A percentile compares a stretch with the other conserved stretches of the same genome.
phyloP scores from a whole-genome alignment of 2,888 invertebrate genomes.

The Gasteruption jaculator region DNA sequence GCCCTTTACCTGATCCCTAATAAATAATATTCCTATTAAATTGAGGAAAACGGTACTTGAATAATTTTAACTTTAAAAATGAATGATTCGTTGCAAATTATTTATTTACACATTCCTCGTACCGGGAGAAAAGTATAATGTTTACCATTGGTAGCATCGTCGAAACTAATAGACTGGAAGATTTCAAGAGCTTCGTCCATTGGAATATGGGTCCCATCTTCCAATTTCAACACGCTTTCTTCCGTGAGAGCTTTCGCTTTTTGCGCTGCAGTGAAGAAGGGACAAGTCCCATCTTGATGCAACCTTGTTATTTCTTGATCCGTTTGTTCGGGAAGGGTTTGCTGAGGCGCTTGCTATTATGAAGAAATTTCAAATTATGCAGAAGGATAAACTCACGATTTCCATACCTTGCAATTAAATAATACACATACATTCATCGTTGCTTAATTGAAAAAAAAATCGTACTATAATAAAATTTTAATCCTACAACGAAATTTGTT shows the following conservation, averaged over 20 bases:
- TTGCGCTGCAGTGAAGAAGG: slow-evolving; percentile 38
- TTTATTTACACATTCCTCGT: too few relatives aligned
- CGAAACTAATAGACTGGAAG: slow-evolving; percentile 55
- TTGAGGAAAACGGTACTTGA: too few relatives aligned
- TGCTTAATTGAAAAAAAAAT: too few relatives aligned
- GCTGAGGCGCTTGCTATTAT: slow-evolving; percentile 31
- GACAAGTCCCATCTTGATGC: slow-evolving; percentile 39
- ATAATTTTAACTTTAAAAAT: too few relatives aligned
- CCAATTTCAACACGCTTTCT: slow-evolving; percentile 39
- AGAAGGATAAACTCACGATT: slow-evolving; percentile 8
- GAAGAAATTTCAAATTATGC: background rate
- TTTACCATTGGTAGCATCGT: slow-evolving; percentile 54
- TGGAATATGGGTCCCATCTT: slow-evolving; percentile 47
- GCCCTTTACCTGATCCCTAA: too few relatives aligned
- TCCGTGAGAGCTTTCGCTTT: slow-evolving; percentile 36
- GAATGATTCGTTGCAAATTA: too few relatives aligned
- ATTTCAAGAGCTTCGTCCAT: slow-evolving; percentile 48
- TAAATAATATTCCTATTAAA: background rate
- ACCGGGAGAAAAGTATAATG: too few relatives aligned
- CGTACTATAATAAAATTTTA: too few relatives aligned
- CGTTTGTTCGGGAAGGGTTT: slow-evolving; percentile 32
- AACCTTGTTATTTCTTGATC: slow-evolving; percentile 38
- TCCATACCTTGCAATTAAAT: too few relatives aligned
- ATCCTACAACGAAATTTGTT: too few relatives aligned
- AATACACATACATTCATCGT: too few relatives aligned